Conservation (phyloP, 1,140 invertebrate species). For the Penaeus japonicus region DNA sequence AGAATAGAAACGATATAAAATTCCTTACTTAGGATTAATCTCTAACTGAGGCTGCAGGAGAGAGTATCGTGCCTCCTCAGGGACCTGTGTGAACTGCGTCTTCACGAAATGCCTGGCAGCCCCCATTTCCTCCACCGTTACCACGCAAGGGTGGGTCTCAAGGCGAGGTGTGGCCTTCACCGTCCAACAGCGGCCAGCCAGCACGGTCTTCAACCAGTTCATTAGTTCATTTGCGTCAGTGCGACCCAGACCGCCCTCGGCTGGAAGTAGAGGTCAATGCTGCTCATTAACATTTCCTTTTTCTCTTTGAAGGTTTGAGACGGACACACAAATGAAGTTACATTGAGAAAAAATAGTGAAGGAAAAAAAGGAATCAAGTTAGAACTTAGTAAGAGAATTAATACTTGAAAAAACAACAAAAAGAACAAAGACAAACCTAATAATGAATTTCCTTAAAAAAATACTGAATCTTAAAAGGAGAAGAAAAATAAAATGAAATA, state of each 20-base stretch:
- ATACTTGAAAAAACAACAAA: no score
- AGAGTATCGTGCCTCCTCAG: slow-evolving; percentile 85
- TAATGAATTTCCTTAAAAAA: no score
- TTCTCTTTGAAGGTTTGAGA: no score
- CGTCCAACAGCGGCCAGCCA: slow-evolving; percentile 77
- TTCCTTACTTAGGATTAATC: slow-evolving; percentile 79
- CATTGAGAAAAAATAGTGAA: no score
- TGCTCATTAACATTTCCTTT: no score
- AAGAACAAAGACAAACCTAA: no score
- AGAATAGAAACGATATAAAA: no score
- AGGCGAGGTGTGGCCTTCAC: slow-evolving; percentile 84
- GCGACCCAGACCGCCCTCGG: slow-evolving; percentile 42
- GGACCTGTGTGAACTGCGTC: slow-evolving; percentile 84
- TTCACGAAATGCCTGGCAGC: slow-evolving; percentile 92
- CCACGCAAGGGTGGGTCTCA: slow-evolving; percentile 89
- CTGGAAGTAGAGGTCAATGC: slow-evolving; percentile 1
- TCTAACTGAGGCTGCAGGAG: slow-evolving; percentile 90
- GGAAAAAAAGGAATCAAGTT: no score
- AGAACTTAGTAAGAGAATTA: no score
- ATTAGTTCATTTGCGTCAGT: slow-evolving; percentile 74
- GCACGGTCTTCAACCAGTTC: slow-evolving; percentile 77
- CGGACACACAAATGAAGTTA: no score
- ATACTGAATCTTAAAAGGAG: no score
- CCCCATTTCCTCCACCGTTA: slow-evolving; percentile 95
- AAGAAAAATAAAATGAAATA: no score